Percentiles rank a stretch among this genome's conserved stretches.
Conservation (phyloP, 1,140 invertebrate genomes). For the Globodera ellingtonae region DNA sequence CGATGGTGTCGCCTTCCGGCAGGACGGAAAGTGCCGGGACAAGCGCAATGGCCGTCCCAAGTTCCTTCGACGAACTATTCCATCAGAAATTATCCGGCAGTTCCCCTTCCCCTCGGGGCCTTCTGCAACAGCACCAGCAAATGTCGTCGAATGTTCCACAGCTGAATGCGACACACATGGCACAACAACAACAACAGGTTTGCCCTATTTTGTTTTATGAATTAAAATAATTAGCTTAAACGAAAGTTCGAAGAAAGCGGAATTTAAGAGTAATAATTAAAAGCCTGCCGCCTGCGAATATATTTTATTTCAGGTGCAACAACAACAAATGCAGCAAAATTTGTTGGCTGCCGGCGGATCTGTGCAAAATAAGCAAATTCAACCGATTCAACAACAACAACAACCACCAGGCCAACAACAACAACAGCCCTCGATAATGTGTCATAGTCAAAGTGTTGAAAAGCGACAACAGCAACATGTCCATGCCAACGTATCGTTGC, state of each 20-base stretch:
- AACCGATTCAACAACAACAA: constrained; percentile 12
- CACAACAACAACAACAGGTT: constrained; percentile 31
- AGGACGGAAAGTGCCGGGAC: not conserved
- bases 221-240: too few species aligned
- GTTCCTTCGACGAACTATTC: not conserved
- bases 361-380: constrained; percentile 4
- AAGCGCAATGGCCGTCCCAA: not conserved
- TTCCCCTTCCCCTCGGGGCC: not conserved
- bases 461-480: constrained; percentile 38
- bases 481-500: not conserved
- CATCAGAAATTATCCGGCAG: not conserved
- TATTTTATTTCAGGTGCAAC: constrained; percentile 8
- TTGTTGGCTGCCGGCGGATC: not conserved
- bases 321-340: constrained; percentile 26
- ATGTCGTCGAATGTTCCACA: not conserved
- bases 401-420: constrained; percentile 18
- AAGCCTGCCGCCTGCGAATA: too few species aligned
- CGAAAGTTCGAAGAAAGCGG: too few species aligned
- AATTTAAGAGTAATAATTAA: too few species aligned
- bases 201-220: too few species aligned
- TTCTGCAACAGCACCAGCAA: not conserved
- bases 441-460: not conserved
- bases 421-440: constrained; percentile 17
- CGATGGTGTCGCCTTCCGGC: not conserved
- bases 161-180: not conserved